Evolutionary conservation across 2,113 vertebrate genomes (phyloP).

Genomic region (Manacus vitellinus): DNA sequence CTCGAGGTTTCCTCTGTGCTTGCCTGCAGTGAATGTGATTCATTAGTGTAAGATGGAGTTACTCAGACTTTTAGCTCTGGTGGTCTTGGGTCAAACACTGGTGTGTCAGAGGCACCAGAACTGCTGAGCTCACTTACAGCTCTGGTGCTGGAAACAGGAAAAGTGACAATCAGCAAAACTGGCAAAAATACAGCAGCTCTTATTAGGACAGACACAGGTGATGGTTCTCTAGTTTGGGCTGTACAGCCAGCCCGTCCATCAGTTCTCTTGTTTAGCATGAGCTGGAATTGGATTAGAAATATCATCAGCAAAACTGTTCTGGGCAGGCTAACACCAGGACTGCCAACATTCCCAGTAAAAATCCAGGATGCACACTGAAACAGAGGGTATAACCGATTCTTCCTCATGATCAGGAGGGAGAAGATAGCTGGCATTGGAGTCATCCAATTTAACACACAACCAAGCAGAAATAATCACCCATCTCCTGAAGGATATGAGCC

Average conservation of each 20-base stretch:
- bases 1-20: not conserved
- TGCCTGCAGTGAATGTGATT: not conserved
- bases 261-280: not conserved
- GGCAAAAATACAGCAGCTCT: not conserved
- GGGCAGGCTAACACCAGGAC: not conserved
- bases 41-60: not conserved
- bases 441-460: not conserved
- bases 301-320: not conserved
- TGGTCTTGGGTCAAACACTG: not conserved
- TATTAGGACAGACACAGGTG: not conserved
- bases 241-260: not conserved
- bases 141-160: not conserved
- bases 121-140: not conserved
- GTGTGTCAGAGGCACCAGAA: not conserved
- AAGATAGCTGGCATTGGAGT: not conserved
- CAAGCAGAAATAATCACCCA: slow-evolving; percentile 10
- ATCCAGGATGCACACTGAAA: not conserved
- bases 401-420: not conserved
- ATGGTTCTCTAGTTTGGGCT: not conserved
- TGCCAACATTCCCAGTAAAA: not conserved
- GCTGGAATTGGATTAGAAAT: not conserved
- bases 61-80: not conserved
- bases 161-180: not conserved
- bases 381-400: not conserved
- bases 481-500: not conserved